These are phyloP conservation scores for Apodemia mormo DNA, from an alignment of 2,888 invertebrate genomes.

Conservation along the genomic window DNA sequence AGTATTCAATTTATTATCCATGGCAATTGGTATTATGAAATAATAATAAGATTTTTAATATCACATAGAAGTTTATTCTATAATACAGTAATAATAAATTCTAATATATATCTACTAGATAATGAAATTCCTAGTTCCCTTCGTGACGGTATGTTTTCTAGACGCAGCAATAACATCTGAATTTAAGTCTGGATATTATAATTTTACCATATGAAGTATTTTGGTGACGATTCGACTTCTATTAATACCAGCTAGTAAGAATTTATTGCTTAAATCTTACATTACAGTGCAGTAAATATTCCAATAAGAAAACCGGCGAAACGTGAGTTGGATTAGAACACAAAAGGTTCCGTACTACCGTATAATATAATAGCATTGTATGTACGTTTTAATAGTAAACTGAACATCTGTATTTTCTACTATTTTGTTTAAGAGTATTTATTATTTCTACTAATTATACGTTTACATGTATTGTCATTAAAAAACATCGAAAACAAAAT, in stretches of 20 bases:
- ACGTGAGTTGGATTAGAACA: no score
- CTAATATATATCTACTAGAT: background rate
- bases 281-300: background rate
- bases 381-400: no score
- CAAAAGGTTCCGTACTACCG: no score
- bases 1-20: background rate
- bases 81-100: constrained; percentile 9
- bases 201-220: background rate
- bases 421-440: no score
- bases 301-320: no score
- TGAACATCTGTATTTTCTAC: no score
- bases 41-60: constrained; percentile 4
- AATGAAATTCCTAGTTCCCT: constrained; percentile 5
- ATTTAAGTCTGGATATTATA: background rate
- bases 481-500: no score
- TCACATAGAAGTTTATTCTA: background rate
- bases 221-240: background rate
- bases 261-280: background rate
- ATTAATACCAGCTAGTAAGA: background rate
- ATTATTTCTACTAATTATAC: no score
- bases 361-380: no score
- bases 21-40: background rate
- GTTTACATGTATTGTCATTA: no score
- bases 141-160: constrained; percentile 12
- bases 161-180: background rate